A percentile compares a stretch with the other conserved stretches of the same genome.
Evolutionary conservation across 2,888 invertebrate species (phyloP).

Genomic region (Teleogryllus oceanicus): DNA sequence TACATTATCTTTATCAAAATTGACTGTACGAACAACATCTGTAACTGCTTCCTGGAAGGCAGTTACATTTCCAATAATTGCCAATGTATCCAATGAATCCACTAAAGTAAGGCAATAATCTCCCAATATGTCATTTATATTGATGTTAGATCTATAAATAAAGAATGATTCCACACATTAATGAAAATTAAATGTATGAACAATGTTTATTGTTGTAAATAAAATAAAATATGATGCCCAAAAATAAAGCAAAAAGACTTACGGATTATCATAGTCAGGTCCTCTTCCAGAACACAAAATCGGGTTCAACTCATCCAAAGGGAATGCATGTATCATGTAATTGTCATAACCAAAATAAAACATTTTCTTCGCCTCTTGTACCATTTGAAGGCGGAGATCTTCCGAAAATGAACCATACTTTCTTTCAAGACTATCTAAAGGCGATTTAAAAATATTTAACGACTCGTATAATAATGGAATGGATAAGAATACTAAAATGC

Average conservation of each 20-base stretch:
- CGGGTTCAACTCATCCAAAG: constrained; percentile 60
- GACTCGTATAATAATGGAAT: constrained; percentile 26
- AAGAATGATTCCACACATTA: constrained; percentile 11
- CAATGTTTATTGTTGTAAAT: not conserved
- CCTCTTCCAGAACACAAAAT: constrained; percentile 60
- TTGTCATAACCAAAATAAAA: constrained; percentile 59
- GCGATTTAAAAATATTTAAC: constrained; percentile 42
- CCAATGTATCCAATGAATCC: constrained; percentile 58
- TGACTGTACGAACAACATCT: constrained; percentile 55
- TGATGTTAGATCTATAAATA: constrained; percentile 56
- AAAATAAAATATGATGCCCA: no score
- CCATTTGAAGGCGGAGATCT: constrained; percentile 44
- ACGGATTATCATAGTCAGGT: constrained; percentile 59
- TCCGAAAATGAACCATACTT: constrained; percentile 48
- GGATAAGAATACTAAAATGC: not conserved
- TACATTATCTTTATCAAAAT: constrained; percentile 57
- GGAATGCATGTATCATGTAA: constrained; percentile 61
- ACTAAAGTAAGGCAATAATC: constrained; percentile 60
- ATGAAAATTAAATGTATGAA: not conserved
- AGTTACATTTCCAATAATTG: constrained; percentile 55
- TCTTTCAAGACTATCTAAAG: constrained; percentile 43
- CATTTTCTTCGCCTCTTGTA: constrained; percentile 52
- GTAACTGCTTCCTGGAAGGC: constrained; percentile 58
- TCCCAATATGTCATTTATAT: constrained; percentile 63
- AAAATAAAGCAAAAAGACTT: constrained; percentile 41